Base-by-base conservation (phyloP, 2,113 vertebrate genomes). In the Pelvicachromis taeniatus region DNA sequence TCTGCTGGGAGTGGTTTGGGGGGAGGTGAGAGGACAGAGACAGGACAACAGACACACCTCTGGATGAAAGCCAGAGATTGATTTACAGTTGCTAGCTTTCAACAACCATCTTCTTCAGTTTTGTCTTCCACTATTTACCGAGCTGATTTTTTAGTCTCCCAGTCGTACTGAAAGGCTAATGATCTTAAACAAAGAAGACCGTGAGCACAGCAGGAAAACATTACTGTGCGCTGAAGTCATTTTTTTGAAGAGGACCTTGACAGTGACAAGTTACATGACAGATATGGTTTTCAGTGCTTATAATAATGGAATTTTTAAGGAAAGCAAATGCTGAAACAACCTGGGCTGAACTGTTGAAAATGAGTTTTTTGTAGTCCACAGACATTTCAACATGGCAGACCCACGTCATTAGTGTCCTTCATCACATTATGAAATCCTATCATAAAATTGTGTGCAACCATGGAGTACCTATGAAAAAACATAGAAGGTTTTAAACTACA, bases 391-490 rank as follows among this genome's bases (percentile, higher is more conserved):
- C 65, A 48, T 1, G 0, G 65, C 8, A 50, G 42, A 50, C 3
- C 50, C 8, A n/a, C 42, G 3, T 50, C 42, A 75, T 26, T 19
- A 75, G 29, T 19, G 21, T 52, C 70, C 16, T 31, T 48, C 23
- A 11, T 29, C 42, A 73, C 68, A 73, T 73, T 29, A 50, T 73
- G 7, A 48, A 19, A 73, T 16, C 2, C 40, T 29, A 45, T 7
- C 4, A 0, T 50, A 75, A 75, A 50, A 75, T 12, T 2, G 0
- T 31, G 21, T 70, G 21, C 14, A 75, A 4, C 0, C 14, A 48
- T 17, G 0, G 23, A 75, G 42, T 29, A 0, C 23, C 16, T 31
- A 26, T 75, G 16, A 75, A 50, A 75, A 75, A 19, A 31, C 68
- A 31, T 50, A 75, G 38, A 12, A 42, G 26, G 68, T 75, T 19